These are phyloP conservation scores for Dendronephthya gigantea DNA, from an alignment of 64 coral and sea anemone genomes.

Conservation along the genomic window DNA sequence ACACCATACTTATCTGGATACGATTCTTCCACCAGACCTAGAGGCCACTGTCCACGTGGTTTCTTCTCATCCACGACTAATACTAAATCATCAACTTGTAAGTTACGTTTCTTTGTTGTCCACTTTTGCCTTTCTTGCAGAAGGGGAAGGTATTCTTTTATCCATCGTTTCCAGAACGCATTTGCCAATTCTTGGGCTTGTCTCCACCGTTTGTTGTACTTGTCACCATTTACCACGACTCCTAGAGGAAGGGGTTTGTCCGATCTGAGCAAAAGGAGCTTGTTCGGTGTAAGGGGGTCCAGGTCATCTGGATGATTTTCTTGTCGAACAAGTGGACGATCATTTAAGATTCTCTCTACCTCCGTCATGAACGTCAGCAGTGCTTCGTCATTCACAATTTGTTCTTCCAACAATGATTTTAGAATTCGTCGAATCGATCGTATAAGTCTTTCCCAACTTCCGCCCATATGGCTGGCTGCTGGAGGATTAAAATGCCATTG, in stretches of 20 bases:
- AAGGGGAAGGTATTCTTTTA: neutral
- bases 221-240: neutral
- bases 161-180: conserved; percentile 16
- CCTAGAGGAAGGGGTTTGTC: neutral
- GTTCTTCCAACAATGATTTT: neutral
- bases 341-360: neutral
- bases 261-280: neutral
- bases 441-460: neutral
- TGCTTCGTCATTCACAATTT: neutral
- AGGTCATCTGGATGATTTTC: neutral
- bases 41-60: neutral
- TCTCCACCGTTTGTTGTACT: neutral
- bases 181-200: neutral
- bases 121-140: conserved; percentile 27
- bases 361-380: neutral
- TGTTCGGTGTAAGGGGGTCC: neutral
- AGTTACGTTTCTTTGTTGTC: neutral
- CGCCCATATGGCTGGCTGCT: neutral
- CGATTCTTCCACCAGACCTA: neutral
- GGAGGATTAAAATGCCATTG: no score
- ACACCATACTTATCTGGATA: neutral
- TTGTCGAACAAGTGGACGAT: neutral
- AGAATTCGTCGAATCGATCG: neutral
- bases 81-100: neutral
- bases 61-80: neutral